phyloP scores from a whole-genome alignment of 2,888 invertebrate species.

The Eristalis pertinax region DNA sequence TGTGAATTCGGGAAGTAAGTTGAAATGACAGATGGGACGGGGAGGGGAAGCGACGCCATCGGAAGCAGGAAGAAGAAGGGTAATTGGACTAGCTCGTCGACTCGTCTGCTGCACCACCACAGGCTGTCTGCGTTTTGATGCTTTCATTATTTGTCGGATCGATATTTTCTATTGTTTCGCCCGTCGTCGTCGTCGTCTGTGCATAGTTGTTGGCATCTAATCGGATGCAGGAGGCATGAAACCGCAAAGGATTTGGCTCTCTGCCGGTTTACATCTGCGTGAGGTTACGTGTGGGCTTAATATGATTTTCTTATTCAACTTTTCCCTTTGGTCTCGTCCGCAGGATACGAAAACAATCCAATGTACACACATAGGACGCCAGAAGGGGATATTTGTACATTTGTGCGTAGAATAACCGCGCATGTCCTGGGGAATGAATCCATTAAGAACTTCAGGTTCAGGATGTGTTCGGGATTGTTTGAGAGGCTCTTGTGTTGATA shows the following conservation, averaged over 20 bases:
- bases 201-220: neutral
- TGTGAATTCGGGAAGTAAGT: slow-evolving; percentile 45
- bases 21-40: slow-evolving; percentile 11
- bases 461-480: neutral
- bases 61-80: slow-evolving; percentile 32
- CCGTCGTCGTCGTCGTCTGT: neutral
- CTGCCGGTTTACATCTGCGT: neutral
- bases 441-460: neutral
- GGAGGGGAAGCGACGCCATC: neutral
- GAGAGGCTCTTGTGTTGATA: neutral
- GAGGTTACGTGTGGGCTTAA: neutral
- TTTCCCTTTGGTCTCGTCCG: neutral
- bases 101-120: slow-evolving; percentile 26
- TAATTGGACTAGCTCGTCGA: slow-evolving; percentile 52
- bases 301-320: neutral
- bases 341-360: neutral
- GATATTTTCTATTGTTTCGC: slow-evolving; percentile 34
- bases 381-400: neutral
- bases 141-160: slow-evolving; percentile 49
- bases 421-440: neutral
- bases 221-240: slow-evolving; percentile 30
- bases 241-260: slow-evolving; percentile 24
- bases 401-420: neutral
- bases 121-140: slow-evolving; percentile 43
- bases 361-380: neutral